These are phyloP conservation scores for Chelonus formosanus DNA, from an alignment of 2,888 invertebrate species.

Conservation along the genomic window DNA sequence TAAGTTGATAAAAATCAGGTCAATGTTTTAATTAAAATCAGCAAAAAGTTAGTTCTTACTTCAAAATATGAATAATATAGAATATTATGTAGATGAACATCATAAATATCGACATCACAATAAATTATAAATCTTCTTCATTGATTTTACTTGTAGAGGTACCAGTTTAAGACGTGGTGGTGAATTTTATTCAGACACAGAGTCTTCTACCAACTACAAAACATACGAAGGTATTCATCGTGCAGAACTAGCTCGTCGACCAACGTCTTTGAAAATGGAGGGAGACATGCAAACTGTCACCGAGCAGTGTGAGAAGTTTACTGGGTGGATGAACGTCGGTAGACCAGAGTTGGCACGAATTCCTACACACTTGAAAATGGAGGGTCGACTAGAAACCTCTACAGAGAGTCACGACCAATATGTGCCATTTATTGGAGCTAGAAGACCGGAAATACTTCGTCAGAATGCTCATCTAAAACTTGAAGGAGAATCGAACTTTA, in stretches of 20 bases:
- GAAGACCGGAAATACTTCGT: slow-evolving; percentile 62
- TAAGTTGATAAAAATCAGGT: too few species aligned
- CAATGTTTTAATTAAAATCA: too few species aligned
- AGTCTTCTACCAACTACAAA: slow-evolving; percentile 64
- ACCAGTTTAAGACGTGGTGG: slow-evolving; percentile 54
- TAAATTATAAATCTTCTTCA: background rate
- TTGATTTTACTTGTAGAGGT: slow-evolving; percentile 43
- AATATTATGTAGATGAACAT: too few species aligned
- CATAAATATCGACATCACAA: too few species aligned
- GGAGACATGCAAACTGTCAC: slow-evolving; percentile 67
- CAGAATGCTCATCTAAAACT: slow-evolving; percentile 66
- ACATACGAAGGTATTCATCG: slow-evolving; percentile 64
- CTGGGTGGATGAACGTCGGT: slow-evolving; percentile 57
- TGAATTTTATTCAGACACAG: slow-evolving; percentile 63
- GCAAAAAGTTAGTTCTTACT: too few species aligned
- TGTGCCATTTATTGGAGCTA: slow-evolving; percentile 62
- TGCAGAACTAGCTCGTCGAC: slow-evolving; percentile 62
- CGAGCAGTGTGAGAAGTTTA: slow-evolving; percentile 66
- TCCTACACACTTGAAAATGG: slow-evolving; percentile 66
- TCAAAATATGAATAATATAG: too few species aligned
- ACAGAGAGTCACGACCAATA: slow-evolving; percentile 66
- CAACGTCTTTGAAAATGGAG: slow-evolving; percentile 66
- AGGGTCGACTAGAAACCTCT: slow-evolving; percentile 65
- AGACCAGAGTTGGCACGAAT: slow-evolving; percentile 64
- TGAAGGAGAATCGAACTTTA: slow-evolving; percentile 65